phyloP scores from a whole-genome alignment of 1,140 invertebrate genomes.

The Wasmannia auropunctata region DNA sequence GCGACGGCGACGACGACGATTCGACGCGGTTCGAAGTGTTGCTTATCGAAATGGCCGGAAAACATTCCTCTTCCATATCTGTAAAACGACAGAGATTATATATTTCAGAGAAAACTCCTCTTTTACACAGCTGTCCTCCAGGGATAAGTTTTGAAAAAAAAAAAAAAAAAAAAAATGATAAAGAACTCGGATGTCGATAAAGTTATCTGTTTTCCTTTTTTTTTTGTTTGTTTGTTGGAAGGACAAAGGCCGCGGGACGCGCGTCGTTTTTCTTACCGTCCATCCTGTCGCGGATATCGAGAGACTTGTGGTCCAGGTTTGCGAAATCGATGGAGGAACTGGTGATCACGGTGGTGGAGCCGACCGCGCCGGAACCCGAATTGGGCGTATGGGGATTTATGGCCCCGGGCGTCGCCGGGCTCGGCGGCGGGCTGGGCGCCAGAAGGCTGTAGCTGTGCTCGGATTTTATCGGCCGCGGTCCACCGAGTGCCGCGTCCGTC shows the following conservation, averaged over 20 bases:
- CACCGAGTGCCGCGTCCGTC: conserved; percentile 94
- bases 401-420: conserved; percentile 82
- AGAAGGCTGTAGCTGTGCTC: conserved; percentile 93
- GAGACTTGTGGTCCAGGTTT: conserved; percentile 72
- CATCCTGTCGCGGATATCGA: conserved; percentile 75
- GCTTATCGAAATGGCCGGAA: conserved; percentile 90
- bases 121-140: neutral
- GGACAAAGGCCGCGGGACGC: too few species aligned
- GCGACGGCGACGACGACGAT: conserved; percentile 77
- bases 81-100: conserved; percentile 78
- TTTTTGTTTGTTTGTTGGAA: too few species aligned
- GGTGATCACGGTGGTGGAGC: conserved; percentile 37
- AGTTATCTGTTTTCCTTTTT: neutral
- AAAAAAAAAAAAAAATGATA: neutral
- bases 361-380: conserved; percentile 56
- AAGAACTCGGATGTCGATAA: neutral
- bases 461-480: conserved; percentile 91
- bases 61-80: conserved; percentile 95
- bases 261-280: conserved; percentile 72
- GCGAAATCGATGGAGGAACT: conserved; percentile 68
- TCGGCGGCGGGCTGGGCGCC: conserved; percentile 87
- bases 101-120: neutral
- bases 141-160: neutral
- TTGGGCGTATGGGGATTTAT: conserved; percentile 73
- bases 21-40: conserved; percentile 84